Conservation (phyloP, 2,797 vertebrate genomes). For the Acanthornis magna region DNA sequence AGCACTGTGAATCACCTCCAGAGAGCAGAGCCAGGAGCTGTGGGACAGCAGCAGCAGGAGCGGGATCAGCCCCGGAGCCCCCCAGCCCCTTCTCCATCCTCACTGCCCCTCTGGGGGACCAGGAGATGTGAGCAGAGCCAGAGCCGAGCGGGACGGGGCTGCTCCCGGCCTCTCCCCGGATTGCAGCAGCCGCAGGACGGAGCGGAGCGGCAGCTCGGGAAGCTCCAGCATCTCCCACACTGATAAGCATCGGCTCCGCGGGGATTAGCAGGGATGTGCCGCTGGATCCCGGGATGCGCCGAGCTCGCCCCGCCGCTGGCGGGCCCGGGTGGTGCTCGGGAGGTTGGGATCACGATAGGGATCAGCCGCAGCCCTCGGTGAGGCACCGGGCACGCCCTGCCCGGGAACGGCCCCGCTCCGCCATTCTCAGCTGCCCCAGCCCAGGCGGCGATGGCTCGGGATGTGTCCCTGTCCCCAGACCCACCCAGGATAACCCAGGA, state of each 20-base stretch:
- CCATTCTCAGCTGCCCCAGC: background rate
- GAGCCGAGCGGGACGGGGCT: background rate
- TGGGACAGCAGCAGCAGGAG: background rate
- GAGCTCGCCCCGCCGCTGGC: background rate
- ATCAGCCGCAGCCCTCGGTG: background rate
- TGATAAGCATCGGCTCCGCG: background rate
- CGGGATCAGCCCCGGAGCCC: background rate
- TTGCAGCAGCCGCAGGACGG: background rate
- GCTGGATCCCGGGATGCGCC: background rate
- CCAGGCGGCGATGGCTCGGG: rapidly evolving
- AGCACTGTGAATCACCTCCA: background rate
- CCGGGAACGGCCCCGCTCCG: background rate
- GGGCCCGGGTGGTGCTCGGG: background rate
- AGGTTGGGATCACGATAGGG: background rate
- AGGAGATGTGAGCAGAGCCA: background rate
- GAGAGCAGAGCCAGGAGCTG: background rate
- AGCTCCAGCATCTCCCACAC: conserved; percentile 18
- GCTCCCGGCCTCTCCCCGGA: background rate
- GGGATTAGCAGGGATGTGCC: background rate
- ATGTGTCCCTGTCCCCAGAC: background rate
- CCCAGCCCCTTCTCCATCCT: background rate
- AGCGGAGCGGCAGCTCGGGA: background rate
- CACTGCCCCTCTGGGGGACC: rapidly evolving
- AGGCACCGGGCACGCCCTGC: background rate
- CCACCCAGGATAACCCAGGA: rapidly evolving